Evolutionary conservation across 1,140 invertebrate species (phyloP).

Genomic region (Heliconius melpomene): DNA sequence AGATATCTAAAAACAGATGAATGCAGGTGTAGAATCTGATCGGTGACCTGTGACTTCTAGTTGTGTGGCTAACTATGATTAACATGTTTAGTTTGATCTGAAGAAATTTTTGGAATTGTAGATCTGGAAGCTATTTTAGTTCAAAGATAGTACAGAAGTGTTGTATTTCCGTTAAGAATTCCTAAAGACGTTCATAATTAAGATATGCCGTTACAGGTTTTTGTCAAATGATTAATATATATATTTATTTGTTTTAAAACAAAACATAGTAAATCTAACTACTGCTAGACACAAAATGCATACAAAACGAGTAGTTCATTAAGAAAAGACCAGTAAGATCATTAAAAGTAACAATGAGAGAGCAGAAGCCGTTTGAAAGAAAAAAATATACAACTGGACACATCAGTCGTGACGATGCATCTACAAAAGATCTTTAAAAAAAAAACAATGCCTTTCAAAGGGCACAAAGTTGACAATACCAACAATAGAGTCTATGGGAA

Average conservation of each 20-base stretch:
- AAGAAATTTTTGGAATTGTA: constrained; percentile 66
- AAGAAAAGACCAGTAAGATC: constrained; percentile 40
- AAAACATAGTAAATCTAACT: not conserved
- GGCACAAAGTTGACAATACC: constrained; percentile 73
- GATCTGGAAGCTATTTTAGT: not conserved
- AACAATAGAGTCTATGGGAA: constrained; percentile 72
- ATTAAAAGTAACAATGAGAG: constrained; percentile 33
- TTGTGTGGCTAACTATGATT: constrained; percentile 69
- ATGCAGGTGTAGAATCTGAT: constrained; percentile 51
- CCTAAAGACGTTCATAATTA: not conserved
- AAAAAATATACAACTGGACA: constrained; percentile 49
- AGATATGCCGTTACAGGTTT: not conserved
- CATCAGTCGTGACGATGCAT: constrained; percentile 42
- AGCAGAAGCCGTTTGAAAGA: constrained; percentile 41
- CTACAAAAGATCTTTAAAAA: constrained; percentile 49
- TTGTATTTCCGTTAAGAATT: not conserved
- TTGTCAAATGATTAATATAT: not conserved
- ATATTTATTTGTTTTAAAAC: not conserved
- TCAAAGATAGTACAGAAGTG: not conserved
- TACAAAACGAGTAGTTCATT: constrained; percentile 35
- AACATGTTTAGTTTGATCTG: constrained; percentile 68
- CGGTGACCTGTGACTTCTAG: constrained; percentile 67
- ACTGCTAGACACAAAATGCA: not conserved
- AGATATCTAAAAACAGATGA: constrained; percentile 33
- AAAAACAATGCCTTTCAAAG: constrained; percentile 59